Evolutionary conservation across 2,113 vertebrate species (phyloP).

Genomic region (Prolemur simus): DNA sequence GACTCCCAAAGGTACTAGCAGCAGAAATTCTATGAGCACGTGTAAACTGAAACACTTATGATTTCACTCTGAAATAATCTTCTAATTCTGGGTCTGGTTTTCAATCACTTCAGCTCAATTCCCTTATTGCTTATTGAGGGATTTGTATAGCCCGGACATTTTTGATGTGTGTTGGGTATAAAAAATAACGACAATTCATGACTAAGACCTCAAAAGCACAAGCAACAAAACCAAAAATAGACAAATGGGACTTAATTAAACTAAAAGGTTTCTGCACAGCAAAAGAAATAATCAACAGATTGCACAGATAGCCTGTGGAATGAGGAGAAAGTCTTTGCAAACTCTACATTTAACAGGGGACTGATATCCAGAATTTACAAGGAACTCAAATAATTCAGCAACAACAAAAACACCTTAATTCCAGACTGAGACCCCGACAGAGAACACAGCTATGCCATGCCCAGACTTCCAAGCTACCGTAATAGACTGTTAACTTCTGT

Average conservation of each 20-base stretch:
- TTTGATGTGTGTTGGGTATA: neutral
- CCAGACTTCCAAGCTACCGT: neutral
- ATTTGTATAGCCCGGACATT: neutral
- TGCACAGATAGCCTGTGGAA: too few relatives aligned
- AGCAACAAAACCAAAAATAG: too few relatives aligned
- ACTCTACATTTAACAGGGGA: too few relatives aligned
- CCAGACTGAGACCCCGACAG: neutral
- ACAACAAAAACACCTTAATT: neutral
- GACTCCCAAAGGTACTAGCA: too few relatives aligned
- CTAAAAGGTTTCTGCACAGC: too few relatives aligned
- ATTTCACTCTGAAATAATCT: neutral
- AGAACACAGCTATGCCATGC: neutral
- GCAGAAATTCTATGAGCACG: neutral
- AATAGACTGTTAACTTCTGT: neutral
- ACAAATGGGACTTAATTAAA: too few relatives aligned
- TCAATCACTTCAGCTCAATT: neutral
- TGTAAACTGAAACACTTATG: neutral
- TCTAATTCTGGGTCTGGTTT: neutral
- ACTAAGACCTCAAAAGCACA: too few relatives aligned
- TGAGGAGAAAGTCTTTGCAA: too few relatives aligned
- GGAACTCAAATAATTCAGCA: too few relatives aligned
- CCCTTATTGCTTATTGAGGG: neutral
- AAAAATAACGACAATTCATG: neutral
- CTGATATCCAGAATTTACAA: too few relatives aligned
- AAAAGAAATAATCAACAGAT: too few relatives aligned